Base-by-base conservation (phyloP, 2,113 vertebrate genomes). In the Rhinolophus ferrumequinum region DNA sequence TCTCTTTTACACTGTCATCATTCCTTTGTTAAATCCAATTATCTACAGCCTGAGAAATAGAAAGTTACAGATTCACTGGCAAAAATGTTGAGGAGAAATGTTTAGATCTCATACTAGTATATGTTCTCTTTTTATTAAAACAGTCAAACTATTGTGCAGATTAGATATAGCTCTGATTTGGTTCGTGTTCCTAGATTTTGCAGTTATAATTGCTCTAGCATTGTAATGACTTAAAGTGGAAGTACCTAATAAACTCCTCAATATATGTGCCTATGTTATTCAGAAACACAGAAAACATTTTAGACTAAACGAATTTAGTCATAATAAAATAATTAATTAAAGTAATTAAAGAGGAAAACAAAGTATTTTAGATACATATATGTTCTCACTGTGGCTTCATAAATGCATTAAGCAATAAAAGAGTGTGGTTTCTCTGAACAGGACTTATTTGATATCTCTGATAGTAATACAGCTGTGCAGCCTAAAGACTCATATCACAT, bases 11-110 rank as follows among this genome's bases (percentile, higher is more conserved):
- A 86, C 88, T 26, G 26, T 91, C 14, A 87, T 95, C n/a, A 94
- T 95, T 33, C 96, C 95, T 72, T 33, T 97, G 1, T 62, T 97
- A 88, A 97, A 95, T 70, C 93, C 92, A 38, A 77, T 97, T n/a
- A 96, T 97, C 52, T 96, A 93, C 0, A 96, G 90, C 8, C 75
- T 96, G 44, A 94, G 83, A 95, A 95, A 96, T 44, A 95, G 56
- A 73, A 97, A 92, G 88, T 97, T 38, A 89, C 72, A 94, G 28
- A 95, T 30, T 62, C 94, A 72, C 11, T 96, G 38, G 62, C 4
- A 66, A 96, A 94, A 85, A 13, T 26, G 6, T 85, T 97, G 33
- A 97, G 91, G 28, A 30, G 18, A 90, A 88, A 62, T 67, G 11
- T 81, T 91, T 94, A 88, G 60, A 28, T 60, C 5, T 85, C 8